Base-by-base conservation (phyloP, 2,113 vertebrate species). In the Myotis brandtii region DNA sequence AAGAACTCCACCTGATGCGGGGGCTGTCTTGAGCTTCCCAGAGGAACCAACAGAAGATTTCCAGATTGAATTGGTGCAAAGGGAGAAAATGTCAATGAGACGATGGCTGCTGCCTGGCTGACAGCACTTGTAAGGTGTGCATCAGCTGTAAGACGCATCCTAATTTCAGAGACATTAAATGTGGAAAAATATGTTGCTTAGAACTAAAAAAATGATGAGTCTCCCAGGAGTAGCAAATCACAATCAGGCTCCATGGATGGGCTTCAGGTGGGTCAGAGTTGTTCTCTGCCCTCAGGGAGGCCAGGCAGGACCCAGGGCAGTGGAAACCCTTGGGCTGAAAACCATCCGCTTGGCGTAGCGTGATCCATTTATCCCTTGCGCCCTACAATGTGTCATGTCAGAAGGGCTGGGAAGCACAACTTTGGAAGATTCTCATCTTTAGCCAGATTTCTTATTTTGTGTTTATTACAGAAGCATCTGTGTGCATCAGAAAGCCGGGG, bases 81-180 rank as follows among this genome's bases (percentile, higher is more conserved):
- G 46, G 13, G 43, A 48, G 87, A 72, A 86, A 80, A 86, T 56
- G 43, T 76, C 75, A 70, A 3, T 72, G 59, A 69, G 17, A 40
- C n/a, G 6, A 75, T 86, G 30, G 48, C 25, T n/a, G 32, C 23
- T 25, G 1, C 27, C 40, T 43, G 30, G 54, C 62, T 89, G 67
- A 86, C 48, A 73, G n/a, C 46, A 32, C 23, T 82, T 82, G 73
- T 1, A 54, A 93, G 18, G 9, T 32, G 6, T 14, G 81, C 18
- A 23, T 14, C 27, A 5, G 13, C 54, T 59, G 7, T 86, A 77
- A 84, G 75, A 70, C 56, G 50, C 40, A 48, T 52, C n/a, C 54
- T 75, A 52, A 81, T 90, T 92, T 92, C 84, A 87, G 88, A 92
- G 64, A 56, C 32, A 20, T n/a, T 91, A 59, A 84, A 46, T 86